Conservation (phyloP, 2,888 invertebrate genomes). For the Latheticus oryzae region DNA sequence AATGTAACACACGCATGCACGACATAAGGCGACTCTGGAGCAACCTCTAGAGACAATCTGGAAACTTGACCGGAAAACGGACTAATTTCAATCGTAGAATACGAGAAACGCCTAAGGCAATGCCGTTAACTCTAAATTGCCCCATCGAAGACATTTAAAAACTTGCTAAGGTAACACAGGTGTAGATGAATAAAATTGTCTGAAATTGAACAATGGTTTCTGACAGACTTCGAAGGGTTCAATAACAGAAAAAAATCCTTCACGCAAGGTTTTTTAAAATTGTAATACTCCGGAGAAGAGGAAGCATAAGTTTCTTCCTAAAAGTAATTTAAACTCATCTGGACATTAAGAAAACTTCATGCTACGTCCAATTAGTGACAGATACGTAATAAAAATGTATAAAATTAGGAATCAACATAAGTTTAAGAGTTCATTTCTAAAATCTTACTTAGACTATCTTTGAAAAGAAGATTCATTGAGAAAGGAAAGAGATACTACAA, state of each 20-base stretch:
- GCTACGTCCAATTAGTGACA: slow-evolving; percentile 5
- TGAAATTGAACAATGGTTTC: too few relatives aligned
- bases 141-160: too few relatives aligned
- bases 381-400: neutral
- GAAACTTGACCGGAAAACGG: slow-evolving; percentile 22
- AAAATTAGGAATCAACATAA: neutral
- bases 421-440: neutral
- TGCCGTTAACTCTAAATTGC: neutral
- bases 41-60: slow-evolving; percentile 12
- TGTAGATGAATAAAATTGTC: too few relatives aligned
- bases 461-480: neutral
- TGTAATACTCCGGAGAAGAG: neutral
- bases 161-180: too few relatives aligned
- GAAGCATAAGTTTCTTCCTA: slow-evolving; percentile 11
- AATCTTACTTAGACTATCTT: slow-evolving; percentile 2
- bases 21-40: slow-evolving; percentile 20
- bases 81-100: slow-evolving; percentile 26
- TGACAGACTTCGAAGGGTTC: too few relatives aligned
- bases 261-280: slow-evolving; percentile 40
- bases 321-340: slow-evolving; percentile 9
- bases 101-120: slow-evolving; percentile 20
- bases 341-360: slow-evolving; percentile 9
- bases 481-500: slow-evolving; percentile 1
- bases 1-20: slow-evolving; percentile 23
- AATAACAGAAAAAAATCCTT: neutral